Conservation (phyloP, 2,888 invertebrate genomes). For the Cerastis rubricosa region DNA sequence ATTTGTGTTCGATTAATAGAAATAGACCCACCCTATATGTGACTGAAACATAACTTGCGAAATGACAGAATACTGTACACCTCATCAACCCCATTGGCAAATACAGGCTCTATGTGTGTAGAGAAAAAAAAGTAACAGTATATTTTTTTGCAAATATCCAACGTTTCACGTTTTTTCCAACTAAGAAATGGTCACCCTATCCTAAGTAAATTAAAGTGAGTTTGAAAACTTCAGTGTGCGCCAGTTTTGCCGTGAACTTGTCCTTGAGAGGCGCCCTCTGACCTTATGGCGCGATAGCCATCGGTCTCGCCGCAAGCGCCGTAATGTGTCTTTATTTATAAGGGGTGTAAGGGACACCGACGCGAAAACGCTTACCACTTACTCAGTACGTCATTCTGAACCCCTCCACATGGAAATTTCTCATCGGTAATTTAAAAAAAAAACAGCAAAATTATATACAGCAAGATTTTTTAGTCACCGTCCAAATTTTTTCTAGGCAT, state of each 20-base stretch:
- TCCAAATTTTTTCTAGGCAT: too few relatives aligned
- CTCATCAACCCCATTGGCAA: not conserved
- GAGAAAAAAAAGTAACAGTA: too few relatives aligned
- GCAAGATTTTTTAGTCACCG: too few relatives aligned
- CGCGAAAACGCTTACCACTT: too few relatives aligned
- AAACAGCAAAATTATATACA: too few relatives aligned
- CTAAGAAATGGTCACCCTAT: constrained; percentile 7
- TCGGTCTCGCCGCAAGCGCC: constrained; percentile 40
- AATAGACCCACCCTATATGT: not conserved
- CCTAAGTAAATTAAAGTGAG: constrained; percentile 41
- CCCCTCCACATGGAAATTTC: too few relatives aligned
- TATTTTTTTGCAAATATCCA: not conserved
- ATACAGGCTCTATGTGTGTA: not conserved
- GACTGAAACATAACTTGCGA: not conserved
- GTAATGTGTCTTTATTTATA: constrained; percentile 40
- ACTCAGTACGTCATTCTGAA: too few relatives aligned
- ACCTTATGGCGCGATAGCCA: constrained; percentile 57
- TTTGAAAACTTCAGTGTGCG: constrained; percentile 33
- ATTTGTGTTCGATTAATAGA: not conserved
- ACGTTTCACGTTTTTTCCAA: not conserved
- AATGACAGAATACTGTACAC: not conserved
- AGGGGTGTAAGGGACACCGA: too few relatives aligned
- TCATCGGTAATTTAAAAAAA: too few relatives aligned
- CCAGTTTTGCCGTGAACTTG: constrained; percentile 53
- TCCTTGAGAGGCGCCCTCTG: constrained; percentile 43